Percentiles rank a stretch among this genome's conserved stretches.
Evolutionary conservation across 2,797 vertebrate species (phyloP).

Genomic region (Margarornis squamiger): DNA sequence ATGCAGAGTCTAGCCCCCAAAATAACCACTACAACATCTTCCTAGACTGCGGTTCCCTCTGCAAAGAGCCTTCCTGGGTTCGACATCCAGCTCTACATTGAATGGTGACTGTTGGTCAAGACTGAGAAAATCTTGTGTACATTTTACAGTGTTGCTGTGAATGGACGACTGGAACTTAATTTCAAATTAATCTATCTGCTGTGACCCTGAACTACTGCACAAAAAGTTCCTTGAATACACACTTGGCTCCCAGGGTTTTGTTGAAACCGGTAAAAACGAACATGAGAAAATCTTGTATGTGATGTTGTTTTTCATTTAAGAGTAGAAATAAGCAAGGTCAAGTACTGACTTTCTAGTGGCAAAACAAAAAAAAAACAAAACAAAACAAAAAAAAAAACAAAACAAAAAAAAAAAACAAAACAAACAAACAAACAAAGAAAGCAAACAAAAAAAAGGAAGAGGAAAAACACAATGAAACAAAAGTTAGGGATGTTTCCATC

Average conservation of each 20-base stretch:
- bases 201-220: background rate
- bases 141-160: background rate
- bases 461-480: accelerated
- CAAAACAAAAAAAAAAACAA: too few species aligned
- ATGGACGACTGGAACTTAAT: background rate
- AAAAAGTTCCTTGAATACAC: background rate
- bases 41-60: background rate
- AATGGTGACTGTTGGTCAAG: background rate
- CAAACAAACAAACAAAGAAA: too few species aligned
- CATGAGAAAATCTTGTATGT: background rate
- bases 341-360: background rate
- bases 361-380: too few species aligned
- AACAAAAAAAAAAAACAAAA: too few species aligned
- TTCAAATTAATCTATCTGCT: background rate
- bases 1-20: background rate
- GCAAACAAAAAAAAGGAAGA: too few species aligned
- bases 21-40: background rate
- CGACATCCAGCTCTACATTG: accelerated
- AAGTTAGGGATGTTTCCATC: background rate
- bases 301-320: background rate
- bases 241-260: background rate
- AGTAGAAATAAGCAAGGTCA: background rate
- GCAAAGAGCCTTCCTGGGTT: background rate
- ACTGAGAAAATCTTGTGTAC: background rate
- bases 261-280: background rate